Evolutionary conservation across 2,113 vertebrate species (phyloP).

Genomic region (Scomber colias): DNA sequence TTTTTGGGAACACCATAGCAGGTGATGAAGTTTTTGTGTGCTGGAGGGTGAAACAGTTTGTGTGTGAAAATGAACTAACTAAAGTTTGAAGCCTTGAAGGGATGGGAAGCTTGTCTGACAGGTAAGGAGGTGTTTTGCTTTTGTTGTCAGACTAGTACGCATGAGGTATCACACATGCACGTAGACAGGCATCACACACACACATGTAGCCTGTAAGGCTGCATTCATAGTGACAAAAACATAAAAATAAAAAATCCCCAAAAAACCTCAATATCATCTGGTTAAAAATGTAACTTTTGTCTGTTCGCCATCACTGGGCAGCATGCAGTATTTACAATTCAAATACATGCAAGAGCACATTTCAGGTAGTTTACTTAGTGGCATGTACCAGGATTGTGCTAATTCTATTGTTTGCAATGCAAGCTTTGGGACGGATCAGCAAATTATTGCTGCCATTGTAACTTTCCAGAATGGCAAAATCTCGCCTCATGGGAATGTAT

Average conservation of each 20-base stretch:
- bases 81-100: slow-evolving; percentile 48
- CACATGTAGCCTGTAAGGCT: background rate
- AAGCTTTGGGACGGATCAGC: background rate
- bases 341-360: background rate
- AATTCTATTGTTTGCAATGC: background rate
- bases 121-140: slow-evolving; percentile 29
- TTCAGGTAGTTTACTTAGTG: background rate
- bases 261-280: background rate
- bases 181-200: background rate
- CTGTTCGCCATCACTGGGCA: background rate
- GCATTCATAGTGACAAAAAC: background rate
- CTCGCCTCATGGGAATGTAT: too few species aligned
- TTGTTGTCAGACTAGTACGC: slow-evolving; percentile 32
- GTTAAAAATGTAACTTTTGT: background rate
- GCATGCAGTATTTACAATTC: too few species aligned
- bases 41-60: slow-evolving; percentile 30
- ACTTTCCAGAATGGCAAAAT: background rate
- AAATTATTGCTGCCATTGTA: background rate
- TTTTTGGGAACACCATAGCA: slow-evolving; percentile 5
- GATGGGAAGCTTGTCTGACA: slow-evolving; percentile 48
- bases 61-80: slow-evolving; percentile 28
- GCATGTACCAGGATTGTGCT: background rate
- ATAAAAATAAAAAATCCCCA: too few species aligned
- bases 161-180: slow-evolving; percentile 1
- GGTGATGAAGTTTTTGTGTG: slow-evolving; percentile 31